Percentiles rank a stretch among this genome's conserved stretches.
Evolutionary conservation across 2,797 vertebrate genomes (phyloP).

Genomic region (Hippopotamyrus pictus): DNA sequence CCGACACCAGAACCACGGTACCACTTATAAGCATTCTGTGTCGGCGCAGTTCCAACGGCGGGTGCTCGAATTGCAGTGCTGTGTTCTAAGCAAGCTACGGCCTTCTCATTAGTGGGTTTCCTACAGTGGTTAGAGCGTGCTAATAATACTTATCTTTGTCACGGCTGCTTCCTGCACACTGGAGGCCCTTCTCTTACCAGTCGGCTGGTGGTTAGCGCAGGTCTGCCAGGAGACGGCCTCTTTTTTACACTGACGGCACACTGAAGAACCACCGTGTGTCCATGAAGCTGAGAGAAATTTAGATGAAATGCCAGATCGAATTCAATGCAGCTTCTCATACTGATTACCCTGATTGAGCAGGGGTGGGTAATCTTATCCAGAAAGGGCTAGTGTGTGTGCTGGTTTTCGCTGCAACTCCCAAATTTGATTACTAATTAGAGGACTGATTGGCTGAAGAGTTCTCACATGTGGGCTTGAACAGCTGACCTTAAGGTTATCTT

Average conservation of each 20-base stretch:
- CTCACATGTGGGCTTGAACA: too few species aligned
- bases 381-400: neutral
- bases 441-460: too few species aligned
- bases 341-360: neutral
- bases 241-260: slow-evolving; percentile 18
- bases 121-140: slow-evolving; percentile 25
- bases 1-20: slow-evolving; percentile 74
- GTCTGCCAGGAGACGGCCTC: neutral
- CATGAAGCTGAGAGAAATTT: neutral
- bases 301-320: neutral
- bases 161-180: slow-evolving; percentile 51
- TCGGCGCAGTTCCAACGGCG: neutral
- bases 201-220: slow-evolving; percentile 49
- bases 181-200: slow-evolving; percentile 39
- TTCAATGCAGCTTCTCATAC: neutral
- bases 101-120: slow-evolving; percentile 12
- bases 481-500: too few species aligned
- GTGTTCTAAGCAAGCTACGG: neutral
- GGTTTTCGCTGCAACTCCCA: neutral
- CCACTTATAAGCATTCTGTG: neutral
- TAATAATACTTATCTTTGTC: slow-evolving; percentile 49
- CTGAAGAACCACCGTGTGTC: neutral
- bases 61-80: neutral
- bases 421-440: neutral
- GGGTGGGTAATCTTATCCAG: neutral